phyloP scores from a whole-genome alignment of 2,113 vertebrate species.

The Falcunculus frontatus region DNA sequence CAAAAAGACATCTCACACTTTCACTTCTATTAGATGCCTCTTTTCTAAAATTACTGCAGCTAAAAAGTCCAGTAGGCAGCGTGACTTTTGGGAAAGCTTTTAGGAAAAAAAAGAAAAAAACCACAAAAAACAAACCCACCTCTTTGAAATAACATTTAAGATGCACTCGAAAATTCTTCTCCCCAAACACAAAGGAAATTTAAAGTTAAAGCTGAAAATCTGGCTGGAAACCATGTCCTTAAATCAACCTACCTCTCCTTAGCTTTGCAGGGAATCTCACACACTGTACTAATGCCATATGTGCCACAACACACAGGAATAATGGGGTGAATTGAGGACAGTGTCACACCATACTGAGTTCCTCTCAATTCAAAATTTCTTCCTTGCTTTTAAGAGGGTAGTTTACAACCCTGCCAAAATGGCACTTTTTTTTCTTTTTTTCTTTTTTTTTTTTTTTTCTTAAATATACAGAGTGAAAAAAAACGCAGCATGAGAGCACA shows the following conservation, averaged over 20 bases:
- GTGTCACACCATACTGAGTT: constrained; percentile 55
- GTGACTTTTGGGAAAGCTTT: neutral
- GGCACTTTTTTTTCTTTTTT: neutral
- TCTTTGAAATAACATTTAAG: neutral
- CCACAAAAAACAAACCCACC: neutral
- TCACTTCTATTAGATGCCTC: neutral
- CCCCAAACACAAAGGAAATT: constrained; percentile 36
- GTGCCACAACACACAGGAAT: constrained; percentile 65
- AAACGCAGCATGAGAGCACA: neutral
- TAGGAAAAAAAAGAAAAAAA: neutral
- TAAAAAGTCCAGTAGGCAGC: neutral
- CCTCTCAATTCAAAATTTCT: constrained; percentile 54
- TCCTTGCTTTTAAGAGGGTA: constrained; percentile 4
- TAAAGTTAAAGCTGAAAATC: constrained; percentile 46
- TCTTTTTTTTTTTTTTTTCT: neutral
- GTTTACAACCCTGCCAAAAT: constrained; percentile 35
- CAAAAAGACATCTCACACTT: neutral
- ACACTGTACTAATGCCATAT: constrained; percentile 68
- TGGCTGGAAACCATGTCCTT: constrained; percentile 63
- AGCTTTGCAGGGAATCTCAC: constrained; percentile 68
- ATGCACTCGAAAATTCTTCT: neutral
- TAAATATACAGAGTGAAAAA: constrained; percentile 37
- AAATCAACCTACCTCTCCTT: constrained; percentile 66
- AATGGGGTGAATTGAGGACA: constrained; percentile 65
- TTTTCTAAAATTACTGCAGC: constrained; percentile 3